Base-by-base conservation (phyloP, 2,888 invertebrate species). In the Tipula helvola region DNA sequence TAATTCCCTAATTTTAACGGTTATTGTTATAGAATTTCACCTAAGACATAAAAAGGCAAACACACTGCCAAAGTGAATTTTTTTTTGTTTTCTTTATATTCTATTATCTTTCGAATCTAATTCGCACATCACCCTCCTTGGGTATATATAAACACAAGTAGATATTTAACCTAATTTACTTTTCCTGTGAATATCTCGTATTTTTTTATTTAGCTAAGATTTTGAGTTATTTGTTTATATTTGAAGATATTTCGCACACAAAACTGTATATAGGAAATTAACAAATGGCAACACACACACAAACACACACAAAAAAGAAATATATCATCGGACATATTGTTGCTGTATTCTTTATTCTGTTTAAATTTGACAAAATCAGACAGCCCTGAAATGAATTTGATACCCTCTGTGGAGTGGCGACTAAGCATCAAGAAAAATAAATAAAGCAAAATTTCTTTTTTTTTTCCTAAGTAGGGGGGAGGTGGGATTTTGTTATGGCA, bases 361-460 rank as follows among this genome's bases (percentile, higher is more conserved):
- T 84, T 13, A 85, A 85, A 85, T 85, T 85, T 85, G 85, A 85
- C 85, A 85, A 42, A 85, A 42, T 85, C 85, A 85, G 85, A 85
- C 85, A 85, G 42, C 85, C 85, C 85, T 85, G 85, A 85, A 85
- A 85, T 85, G 85, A 85, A 41, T 39, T 36, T 84, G 39, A 85
- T 85, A 85, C 42, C 16, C 84, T 36, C 84, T 16, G n/a, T 39
- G 84, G 84, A 39, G 71, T 71, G 71, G 71, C 71, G 71, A 71
- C 28, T 71, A 71, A 71, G 71, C 71, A 71, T 71, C 71, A 28
- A 71, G 71, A 71, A 71, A 71, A 71, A 71, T 71, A 71, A 71
- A 71, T 12, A 28, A 71, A 71, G 71, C 12, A 28, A 28, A 28
- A 71, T 71, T 71, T 52, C 1, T n/a, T 52, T 52, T 8, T 47